Evolutionary conservation across 2,888 invertebrate species (phyloP), one percentile per base, ranked within the genome.

Genomic region (Hypomecis punctinalis): DNA sequence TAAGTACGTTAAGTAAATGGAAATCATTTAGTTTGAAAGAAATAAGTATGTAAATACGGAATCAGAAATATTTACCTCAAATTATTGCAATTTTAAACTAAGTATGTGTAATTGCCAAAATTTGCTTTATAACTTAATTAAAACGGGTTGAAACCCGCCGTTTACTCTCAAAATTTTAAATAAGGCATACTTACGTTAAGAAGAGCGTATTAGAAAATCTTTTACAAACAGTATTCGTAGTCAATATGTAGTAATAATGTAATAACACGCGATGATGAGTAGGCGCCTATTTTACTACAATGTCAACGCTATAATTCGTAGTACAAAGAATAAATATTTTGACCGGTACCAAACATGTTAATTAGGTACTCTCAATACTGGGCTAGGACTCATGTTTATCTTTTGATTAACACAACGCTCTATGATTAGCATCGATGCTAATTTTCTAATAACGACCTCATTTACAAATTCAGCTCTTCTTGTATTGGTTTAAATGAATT

Each of bases 371-470:
- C 47, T 42, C 58, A 63, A 67, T 62, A 70, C 66, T 60, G 13
- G 60, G 58, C 55, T 66, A 63, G 57, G 70, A 75, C n/a, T n/a
- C 71, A 75, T 79, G 68, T 80, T 76, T 77, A 72, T 70, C 73
- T 63, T 77, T 23, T 61, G 68, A 78, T 85, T 84, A 82, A 75
- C 79, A 73, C 60, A 59, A 63, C 73, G 71, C 74, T 76, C 64
- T 67, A 66, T 77, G 70, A 80, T 79, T 77, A 77, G 71, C 77
- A 61, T 68, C 69, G 65, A 59, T 66, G 67, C 68, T 68, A 60
- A 53, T 57, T n/a, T n/a, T 70, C 55, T 48, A 76, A 67, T 69
- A 71, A 70, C 68, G 69, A 67, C 60, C 70, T 66, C 61, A 68
- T 66, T 23, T 70, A 70, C 69, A 73, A 75, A 73, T 2, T 69